Base-by-base conservation (phyloP, 2,113 vertebrate genomes). In the Nannospalax galili region DNA sequence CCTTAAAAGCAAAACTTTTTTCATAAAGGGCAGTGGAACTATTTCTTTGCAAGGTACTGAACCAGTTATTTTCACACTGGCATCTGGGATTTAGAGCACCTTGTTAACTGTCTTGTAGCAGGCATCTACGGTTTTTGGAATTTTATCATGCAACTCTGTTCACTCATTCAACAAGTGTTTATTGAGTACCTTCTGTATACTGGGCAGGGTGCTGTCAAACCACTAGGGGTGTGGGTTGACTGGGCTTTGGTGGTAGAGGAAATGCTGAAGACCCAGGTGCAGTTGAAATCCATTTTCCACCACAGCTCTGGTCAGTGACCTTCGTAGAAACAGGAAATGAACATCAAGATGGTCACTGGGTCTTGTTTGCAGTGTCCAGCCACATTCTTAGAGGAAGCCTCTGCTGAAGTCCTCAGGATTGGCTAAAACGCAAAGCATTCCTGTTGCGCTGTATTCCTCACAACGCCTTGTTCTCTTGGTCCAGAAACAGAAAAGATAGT, bases 401-500 rank as follows among this genome's bases (percentile, higher is more conserved):
- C 69, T 45, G 45, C 56, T 14, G 1, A 37, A 62, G 30, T 37
- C 84, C 64, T 94, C n/a, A 52, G n/a, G 58, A 24, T 70, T 72
- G 22, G 48, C 65, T 62, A 40, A 60, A 69, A n/a, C 35, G 72
- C 30, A 73, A 37, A 45, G 5, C 64, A 9, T 82, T 73, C 26
- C 1, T 3, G 1, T 40, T 40, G 48, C 45, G 64, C 62, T 28
- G 30, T 73, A 32, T 67, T 62, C 42, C 67, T 98, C 84, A 93
- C 3, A 15, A 15, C 40, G 60, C 62, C 91, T 80, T 93, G 20
- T 77, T 87, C 78, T 98, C 97, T 97, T 97, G 94, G 62, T 89
- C 17, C 85, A 99, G 99, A 99, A 97, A 97, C 98, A 2, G 99
- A 99, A 96, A 99, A 99, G 97, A 98, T 99, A 37, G 98, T 98